phyloP scores from a whole-genome alignment of 2,888 invertebrate species.

The Drosophila siamana region DNA sequence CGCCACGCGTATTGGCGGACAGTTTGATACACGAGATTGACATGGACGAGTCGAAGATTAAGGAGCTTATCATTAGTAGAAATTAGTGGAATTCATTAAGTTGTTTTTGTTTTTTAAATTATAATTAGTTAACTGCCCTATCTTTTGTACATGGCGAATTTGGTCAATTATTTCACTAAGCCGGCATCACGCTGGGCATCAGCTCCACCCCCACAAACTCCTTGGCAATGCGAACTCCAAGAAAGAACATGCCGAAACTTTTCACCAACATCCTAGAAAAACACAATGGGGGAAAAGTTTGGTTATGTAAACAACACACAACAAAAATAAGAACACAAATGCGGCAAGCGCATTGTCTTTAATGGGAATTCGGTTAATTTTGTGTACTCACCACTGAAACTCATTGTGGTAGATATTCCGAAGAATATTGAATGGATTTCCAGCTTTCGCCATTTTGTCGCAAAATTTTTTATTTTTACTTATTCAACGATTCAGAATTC shows the following conservation, averaged over 20 bases:
- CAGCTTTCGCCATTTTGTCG: slow-evolving; percentile 87
- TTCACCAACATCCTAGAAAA: slow-evolving; percentile 91
- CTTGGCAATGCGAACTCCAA: slow-evolving; percentile 92
- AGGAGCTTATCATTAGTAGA: slow-evolving; percentile 72
- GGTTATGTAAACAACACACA: slow-evolving; percentile 59
- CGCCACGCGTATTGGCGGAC: slow-evolving; percentile 91
- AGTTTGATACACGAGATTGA: slow-evolving; percentile 92
- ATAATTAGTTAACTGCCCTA: slow-evolving; percentile 66
- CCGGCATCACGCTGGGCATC: slow-evolving; percentile 87
- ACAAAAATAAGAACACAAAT: not conserved
- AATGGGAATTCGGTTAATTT: not conserved
- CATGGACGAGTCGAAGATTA: slow-evolving; percentile 87
- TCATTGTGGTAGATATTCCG: slow-evolving; percentile 91
- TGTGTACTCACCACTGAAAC: slow-evolving; percentile 90
- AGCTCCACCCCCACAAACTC: slow-evolving; percentile 91
- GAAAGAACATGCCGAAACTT: slow-evolving; percentile 91
- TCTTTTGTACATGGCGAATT: slow-evolving; percentile 51
- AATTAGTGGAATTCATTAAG: slow-evolving; percentile 40
- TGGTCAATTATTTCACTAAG: slow-evolving; percentile 41
- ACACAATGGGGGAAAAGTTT: slow-evolving; percentile 38
- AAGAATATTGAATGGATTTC: slow-evolving; percentile 87
- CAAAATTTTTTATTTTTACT: slow-evolving; percentile 26
- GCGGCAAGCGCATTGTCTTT: slow-evolving; percentile 1
- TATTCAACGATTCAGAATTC: slow-evolving; percentile 20
- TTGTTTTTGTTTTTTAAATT: slow-evolving; percentile 34